A percentile compares a stretch with the other conserved stretches of the same genome.
phyloP scores from a whole-genome alignment of 2,113 vertebrate genomes.

The Microtus montanus region DNA sequence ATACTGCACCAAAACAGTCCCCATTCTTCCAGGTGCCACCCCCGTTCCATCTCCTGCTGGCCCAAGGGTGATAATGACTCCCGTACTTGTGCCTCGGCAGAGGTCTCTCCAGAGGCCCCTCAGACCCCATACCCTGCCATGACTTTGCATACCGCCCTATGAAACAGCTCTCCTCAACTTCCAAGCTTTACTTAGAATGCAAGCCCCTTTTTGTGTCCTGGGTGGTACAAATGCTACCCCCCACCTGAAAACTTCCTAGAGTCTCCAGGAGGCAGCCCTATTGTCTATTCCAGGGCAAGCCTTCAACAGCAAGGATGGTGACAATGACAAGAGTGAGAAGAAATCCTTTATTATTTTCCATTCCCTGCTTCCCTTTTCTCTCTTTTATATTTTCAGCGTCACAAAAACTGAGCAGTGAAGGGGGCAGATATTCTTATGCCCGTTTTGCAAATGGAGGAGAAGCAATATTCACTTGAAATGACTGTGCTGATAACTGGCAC shows the following conservation, averaged over 20 bases:
- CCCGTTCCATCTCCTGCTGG: not conserved
- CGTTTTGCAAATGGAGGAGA: not conserved
- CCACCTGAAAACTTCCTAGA: not conserved
- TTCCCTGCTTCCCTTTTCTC: not conserved
- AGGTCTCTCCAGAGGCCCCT: not conserved
- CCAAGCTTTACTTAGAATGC: not conserved
- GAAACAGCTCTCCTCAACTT: not conserved
- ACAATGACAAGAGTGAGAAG: fast-evolving
- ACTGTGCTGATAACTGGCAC: fast-evolving
- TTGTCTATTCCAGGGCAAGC: not conserved
- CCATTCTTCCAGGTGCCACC: not conserved
- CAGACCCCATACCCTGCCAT: not conserved
- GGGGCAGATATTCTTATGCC: not conserved
- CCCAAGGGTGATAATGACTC: too few species aligned
- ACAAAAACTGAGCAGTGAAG: not conserved
- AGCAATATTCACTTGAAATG: fast-evolving
- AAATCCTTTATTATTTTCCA: not conserved
- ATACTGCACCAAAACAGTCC: not conserved
- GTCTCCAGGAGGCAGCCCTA: not conserved
- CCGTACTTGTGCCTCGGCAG: fast-evolving
- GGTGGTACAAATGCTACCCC: not conserved
- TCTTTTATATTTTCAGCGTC: not conserved
- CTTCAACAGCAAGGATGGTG: not conserved
- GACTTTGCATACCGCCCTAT: not conserved
- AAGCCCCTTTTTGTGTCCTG: not conserved